Evolutionary conservation across 2,888 invertebrate genomes (phyloP), one percentile per base, ranked within the genome.

Genomic region (Nomada fucata): DNA sequence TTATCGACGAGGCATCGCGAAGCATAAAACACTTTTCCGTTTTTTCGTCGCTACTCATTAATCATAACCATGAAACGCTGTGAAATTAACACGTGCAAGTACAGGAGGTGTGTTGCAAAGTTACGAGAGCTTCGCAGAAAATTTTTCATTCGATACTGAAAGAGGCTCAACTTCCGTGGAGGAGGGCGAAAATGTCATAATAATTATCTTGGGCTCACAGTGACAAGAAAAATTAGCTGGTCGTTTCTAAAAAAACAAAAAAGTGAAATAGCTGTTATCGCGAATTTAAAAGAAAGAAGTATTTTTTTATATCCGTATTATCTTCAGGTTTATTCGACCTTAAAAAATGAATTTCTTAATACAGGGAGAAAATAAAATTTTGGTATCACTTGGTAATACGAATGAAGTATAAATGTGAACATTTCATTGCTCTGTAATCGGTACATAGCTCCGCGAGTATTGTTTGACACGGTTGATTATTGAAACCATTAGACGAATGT

Each of bases 401-500:
- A 57, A 68, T 2, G 7, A 26, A 50, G 11, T 18, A 29, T 3
- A 42, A 64, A 50, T 53, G 50, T 20, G 55, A 72, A 20, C 36
- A 20, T 52, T 59, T 5, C 0, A n/a, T 20, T 60, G 23, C n/a
- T 23, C 26, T 20, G 10, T 63, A 18, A 20, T 13, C 7, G 9
- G n/a, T n/a, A 47, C 61, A 23, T 29, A 23, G 44, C 36, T 20
- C 23, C n/a, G 57, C 36, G 69, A 60, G 15, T 55, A 44, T 50
- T 20, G 20, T 42, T 77, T 61, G 69, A 77, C 65, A 47, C 20
- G 2, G 13, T 36, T 26, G 52, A 59, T 68, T 57, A 57, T 68
- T 77, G 29, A 74, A 77, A 57, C 79, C 42, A 79, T 79, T 76
- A 60, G 70, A 82, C 50, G 65, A 69, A 70, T 52, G 61, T 75